phyloP scores from a whole-genome alignment of 2,113 vertebrate genomes.

The Pluvialis apricaria region DNA sequence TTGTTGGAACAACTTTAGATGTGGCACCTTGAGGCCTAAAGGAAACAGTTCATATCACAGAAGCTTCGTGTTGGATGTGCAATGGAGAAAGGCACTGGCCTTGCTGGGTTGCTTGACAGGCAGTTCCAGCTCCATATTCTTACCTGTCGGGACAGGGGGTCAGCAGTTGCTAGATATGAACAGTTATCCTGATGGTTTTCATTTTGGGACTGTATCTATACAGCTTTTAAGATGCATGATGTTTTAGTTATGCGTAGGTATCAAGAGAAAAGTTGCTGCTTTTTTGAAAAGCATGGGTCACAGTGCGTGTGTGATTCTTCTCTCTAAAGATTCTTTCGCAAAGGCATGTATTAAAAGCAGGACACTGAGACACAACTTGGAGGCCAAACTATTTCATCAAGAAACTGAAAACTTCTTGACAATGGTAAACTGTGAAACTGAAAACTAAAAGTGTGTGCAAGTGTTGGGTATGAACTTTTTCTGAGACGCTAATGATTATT shows the following conservation, averaged over 20 bases:
- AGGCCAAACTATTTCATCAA: neutral
- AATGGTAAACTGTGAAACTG: neutral
- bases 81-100: neutral
- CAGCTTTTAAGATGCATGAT: neutral
- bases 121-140: neutral
- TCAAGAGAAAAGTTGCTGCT: neutral
- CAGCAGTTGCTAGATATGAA: neutral
- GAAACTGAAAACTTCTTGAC: neutral
- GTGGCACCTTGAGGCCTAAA: neutral
- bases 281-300: neutral
- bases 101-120: neutral
- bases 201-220: neutral
- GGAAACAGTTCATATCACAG: neutral
- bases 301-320: neutral
- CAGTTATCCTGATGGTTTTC: neutral
- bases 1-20: neutral
- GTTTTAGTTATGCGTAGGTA: neutral
- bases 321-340: neutral
- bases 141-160: neutral
- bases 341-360: neutral
- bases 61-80: neutral
- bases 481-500: neutral
- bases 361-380: neutral
- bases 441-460: neutral
- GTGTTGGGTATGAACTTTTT: neutral